Base-by-base conservation (phyloP, 2,888 invertebrate genomes). In the Thyatira batis region DNA sequence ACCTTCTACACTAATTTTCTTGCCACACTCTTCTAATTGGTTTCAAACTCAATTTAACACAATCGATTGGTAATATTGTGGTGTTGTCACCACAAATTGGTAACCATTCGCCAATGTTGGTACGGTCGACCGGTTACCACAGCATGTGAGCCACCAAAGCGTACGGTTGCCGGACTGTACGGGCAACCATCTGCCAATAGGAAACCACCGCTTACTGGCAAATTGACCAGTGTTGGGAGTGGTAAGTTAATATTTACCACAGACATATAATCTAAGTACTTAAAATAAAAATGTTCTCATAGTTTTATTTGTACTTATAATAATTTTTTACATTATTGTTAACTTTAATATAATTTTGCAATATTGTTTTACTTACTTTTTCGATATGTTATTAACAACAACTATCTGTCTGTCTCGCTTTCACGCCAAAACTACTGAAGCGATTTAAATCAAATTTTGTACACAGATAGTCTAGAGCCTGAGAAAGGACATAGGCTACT, bases 201-300 rank as follows among this genome's bases (percentile, higher is more conserved):
- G 53, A 89, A 86, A 53, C 90, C 91, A 0, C 91, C 91, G n/a
- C 89, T 91, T 2, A 87, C 91, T 0, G 74, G 83, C 0, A 90
- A 91, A 60, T 25, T 85, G 5, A 73, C 67, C 11, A 82, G 84
- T 39, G 82, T 84, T 0, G 75, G 77, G 0, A 84, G 83, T 52
- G 86, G 89, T 90, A 73, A 83, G 88, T 84, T 5, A 17, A 0
- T 23, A 6, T 23, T 3, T 3, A 4, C 6, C 6, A 23, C 23
- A 4, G 23, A n/a, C n/a, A n/a, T n/a, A n/a, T n/a, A n/a, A n/a
- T n/a, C n/a, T n/a, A n/a, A n/a, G n/a, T n/a, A n/a, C n/a, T n/a
- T n/a, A n/a, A n/a, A n/a, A n/a, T n/a, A n/a, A n/a, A n/a, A n/a
- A n/a, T n/a, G n/a, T n/a, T n/a, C n/a, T n/a, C n/a, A n/a, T n/a